phyloP scores from a whole-genome alignment of 2,113 vertebrate genomes.

The Noctilio leporinus region DNA sequence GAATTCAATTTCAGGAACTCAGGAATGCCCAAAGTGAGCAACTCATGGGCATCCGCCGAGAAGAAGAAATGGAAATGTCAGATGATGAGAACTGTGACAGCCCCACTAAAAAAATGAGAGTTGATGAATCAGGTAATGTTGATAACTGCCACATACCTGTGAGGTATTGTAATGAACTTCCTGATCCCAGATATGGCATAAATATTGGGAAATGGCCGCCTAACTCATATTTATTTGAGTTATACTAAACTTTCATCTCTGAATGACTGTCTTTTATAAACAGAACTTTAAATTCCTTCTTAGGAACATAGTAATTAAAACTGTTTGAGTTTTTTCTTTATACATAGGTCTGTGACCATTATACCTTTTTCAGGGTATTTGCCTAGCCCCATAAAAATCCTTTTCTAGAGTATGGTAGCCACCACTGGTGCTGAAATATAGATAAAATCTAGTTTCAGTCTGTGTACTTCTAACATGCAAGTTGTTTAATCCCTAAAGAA shows the following conservation, averaged over 20 bases:
- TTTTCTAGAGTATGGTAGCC: conserved; percentile 33
- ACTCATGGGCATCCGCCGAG: conserved; percentile 93
- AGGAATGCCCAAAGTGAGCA: conserved; percentile 96
- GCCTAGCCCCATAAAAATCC: conserved; percentile 40
- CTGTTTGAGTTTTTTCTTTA: conserved; percentile 33
- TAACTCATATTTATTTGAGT: conserved; percentile 63
- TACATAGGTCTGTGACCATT: not conserved
- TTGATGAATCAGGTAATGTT: conserved; percentile 88
- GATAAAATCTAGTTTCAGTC: conserved; percentile 22
- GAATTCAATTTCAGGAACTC: conserved; percentile 85
- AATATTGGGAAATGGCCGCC: not conserved
- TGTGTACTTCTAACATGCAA: not conserved
- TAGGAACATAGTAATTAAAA: conserved; percentile 36
- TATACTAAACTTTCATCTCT: conserved; percentile 56
- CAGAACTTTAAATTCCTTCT: conserved; percentile 53
- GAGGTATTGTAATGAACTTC: not conserved
- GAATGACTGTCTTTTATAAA: conserved; percentile 57
- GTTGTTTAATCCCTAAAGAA: conserved; percentile 18
- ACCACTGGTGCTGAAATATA: not conserved
- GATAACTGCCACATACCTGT: not conserved
- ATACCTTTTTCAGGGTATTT: not conserved
- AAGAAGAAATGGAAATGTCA: conserved; percentile 99
- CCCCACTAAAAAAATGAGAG: conserved; percentile 86
- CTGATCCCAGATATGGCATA: not conserved
- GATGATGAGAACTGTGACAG: conserved; percentile 91